These are phyloP conservation scores for Lepidochrysops patricia DNA, from an alignment of 2,888 invertebrate species.

Conservation along the genomic window DNA sequence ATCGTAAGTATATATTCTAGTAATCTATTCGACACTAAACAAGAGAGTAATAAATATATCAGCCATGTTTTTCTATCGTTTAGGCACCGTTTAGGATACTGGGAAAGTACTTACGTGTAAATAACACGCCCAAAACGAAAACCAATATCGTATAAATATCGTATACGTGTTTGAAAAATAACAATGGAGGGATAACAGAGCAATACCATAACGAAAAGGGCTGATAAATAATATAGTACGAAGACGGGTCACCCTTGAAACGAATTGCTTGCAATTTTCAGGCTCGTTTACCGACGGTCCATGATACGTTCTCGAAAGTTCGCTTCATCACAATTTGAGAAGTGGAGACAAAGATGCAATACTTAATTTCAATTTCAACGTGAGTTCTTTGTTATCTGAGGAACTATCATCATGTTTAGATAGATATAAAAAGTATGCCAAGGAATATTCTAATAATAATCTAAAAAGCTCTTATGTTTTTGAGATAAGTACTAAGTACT, in stretches of 20 bases:
- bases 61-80: too few relatives aligned
- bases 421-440: too few relatives aligned
- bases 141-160: neutral
- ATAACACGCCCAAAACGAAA: neutral
- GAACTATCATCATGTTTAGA: too few relatives aligned
- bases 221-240: constrained; percentile 61
- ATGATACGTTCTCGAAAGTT: constrained; percentile 32
- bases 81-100: neutral
- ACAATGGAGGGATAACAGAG: neutral
- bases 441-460: too few relatives aligned
- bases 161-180: neutral
- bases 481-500: too few relatives aligned
- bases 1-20: too few relatives aligned
- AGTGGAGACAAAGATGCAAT: constrained; percentile 16
- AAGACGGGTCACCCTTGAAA: constrained; percentile 64
- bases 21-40: too few relatives aligned
- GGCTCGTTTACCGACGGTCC: constrained; percentile 60
- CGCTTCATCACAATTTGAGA: constrained; percentile 26
- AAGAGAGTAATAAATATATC: too few relatives aligned
- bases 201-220: constrained; percentile 29
- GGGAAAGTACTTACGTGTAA: neutral
- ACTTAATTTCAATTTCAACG: too few relatives aligned
- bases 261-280: constrained; percentile 65
- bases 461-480: too few relatives aligned
- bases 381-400: too few relatives aligned